phyloP scores from a whole-genome alignment of 92 coral and sea anemone genomes.

The Micromussa lordhowensis region DNA sequence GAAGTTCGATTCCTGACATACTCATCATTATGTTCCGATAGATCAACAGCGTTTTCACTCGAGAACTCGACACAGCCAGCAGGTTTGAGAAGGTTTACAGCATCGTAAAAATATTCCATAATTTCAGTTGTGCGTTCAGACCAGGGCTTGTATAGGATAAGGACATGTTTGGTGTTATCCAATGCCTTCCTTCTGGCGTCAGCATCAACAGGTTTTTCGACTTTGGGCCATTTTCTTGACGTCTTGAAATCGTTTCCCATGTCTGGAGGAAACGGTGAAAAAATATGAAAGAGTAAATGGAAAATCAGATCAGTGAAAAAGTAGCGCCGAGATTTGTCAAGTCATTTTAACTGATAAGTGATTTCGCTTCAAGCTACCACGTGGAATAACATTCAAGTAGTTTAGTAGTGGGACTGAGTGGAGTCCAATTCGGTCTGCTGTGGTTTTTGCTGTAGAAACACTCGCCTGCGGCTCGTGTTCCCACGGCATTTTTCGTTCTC shows the following conservation, averaged over 20 bases:
- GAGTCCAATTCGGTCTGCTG: too few relatives aligned
- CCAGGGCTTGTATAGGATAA: constrained; percentile 75
- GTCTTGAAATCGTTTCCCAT: constrained; percentile 74
- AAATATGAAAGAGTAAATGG: not conserved
- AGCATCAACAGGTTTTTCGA: constrained; percentile 12
- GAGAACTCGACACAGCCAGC: constrained; percentile 65
- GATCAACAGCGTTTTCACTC: constrained; percentile 59
- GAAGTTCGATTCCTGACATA: constrained; percentile 28
- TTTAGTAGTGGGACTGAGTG: too few relatives aligned
- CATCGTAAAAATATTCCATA: constrained; percentile 80
- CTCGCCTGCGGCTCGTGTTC: too few relatives aligned
- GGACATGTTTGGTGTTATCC: constrained; percentile 45
- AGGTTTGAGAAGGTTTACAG: constrained; percentile 54
- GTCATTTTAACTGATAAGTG: not conserved
- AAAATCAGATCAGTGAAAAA: not conserved
- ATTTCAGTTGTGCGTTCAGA: constrained; percentile 35
- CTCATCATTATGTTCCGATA: constrained; percentile 52
- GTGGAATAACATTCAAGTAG: constrained; percentile 30
- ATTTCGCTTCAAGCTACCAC: constrained; percentile 31
- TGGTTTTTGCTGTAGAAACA: too few relatives aligned
- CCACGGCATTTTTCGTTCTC: too few relatives aligned
- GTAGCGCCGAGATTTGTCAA: not conserved
- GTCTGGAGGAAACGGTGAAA: not conserved
- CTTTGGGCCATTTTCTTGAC: constrained; percentile 2
- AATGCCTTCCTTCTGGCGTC: constrained; percentile 21